phyloP scores from a whole-genome alignment of 2,113 vertebrate genomes.

The Castor canadensis region DNA sequence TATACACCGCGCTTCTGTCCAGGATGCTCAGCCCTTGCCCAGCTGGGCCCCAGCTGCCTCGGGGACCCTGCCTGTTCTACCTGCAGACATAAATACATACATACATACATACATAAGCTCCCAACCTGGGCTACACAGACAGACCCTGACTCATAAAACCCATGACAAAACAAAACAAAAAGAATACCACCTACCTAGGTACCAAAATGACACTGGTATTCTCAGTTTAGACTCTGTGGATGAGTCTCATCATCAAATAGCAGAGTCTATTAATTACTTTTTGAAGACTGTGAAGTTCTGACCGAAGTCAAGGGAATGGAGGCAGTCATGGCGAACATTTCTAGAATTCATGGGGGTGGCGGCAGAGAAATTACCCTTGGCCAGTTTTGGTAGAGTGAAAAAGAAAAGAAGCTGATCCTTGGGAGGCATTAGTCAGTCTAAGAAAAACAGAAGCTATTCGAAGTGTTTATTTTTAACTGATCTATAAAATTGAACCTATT shows the following conservation, averaged over 20 bases:
- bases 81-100: too few species aligned
- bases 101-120: too few species aligned
- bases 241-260: constrained; percentile 25
- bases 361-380: not conserved
- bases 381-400: not conserved
- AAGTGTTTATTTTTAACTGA: not conserved
- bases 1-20: too few species aligned
- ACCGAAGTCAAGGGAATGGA: not conserved
- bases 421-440: not conserved
- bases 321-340: not conserved
- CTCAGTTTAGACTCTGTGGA: too few species aligned
- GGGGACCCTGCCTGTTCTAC: too few species aligned
- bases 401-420: not conserved
- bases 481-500: not conserved
- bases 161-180: too few species aligned
- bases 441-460: not conserved
- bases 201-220: too few species aligned
- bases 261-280: constrained; percentile 34
- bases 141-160: too few species aligned
- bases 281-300: constrained; percentile 15
- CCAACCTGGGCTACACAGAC: too few species aligned
- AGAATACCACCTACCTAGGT: too few species aligned
- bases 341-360: not conserved
- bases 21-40: too few species aligned
- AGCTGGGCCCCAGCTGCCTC: too few species aligned